Conservation (phyloP, 1,140 invertebrate species). For the Drosophila cardini region DNA sequence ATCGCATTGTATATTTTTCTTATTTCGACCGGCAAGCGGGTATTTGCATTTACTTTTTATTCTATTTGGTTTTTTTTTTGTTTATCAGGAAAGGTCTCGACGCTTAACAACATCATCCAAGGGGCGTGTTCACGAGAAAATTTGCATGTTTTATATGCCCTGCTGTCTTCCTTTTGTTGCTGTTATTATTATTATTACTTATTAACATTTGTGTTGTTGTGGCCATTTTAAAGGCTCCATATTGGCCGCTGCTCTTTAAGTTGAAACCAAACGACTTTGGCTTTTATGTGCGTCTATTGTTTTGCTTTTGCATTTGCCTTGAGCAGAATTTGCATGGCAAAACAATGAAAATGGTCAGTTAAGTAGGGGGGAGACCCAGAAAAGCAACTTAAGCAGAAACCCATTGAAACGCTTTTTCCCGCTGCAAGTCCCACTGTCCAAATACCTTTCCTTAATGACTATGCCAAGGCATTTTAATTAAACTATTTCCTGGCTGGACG, state of each 20-base stretch:
- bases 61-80: conserved; percentile 44
- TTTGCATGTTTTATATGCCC: conserved; percentile 62
- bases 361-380: conserved; percentile 17
- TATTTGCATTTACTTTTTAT: conserved; percentile 81
- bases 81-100: conserved; percentile 19
- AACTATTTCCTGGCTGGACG: conserved; percentile 75
- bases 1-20: conserved; percentile 52
- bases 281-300: conserved; percentile 63
- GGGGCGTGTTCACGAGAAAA: conserved; percentile 62
- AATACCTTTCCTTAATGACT: conserved; percentile 70
- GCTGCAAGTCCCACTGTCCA: conserved; percentile 7
- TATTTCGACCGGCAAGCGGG: conserved; percentile 53
- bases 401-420: conserved; percentile 14
- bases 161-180: conserved; percentile 19
- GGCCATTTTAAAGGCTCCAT: conserved; percentile 67
- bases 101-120: conserved; percentile 63
- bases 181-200: conserved; percentile 30
- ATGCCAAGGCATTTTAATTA: conserved; percentile 80
- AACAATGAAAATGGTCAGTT: conserved; percentile 70
- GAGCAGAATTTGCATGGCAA: conserved; percentile 72
- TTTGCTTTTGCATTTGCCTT: conserved; percentile 34
- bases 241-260: conserved; percentile 56
- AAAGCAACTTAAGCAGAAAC: conserved; percentile 33
- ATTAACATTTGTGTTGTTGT: conserved; percentile 45
- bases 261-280: conserved; percentile 50